Percentiles rank a stretch among this genome's conserved stretches.
Evolutionary conservation across 2,797 vertebrate species (phyloP).

Genomic region (Enteromius fasciolatus): DNA sequence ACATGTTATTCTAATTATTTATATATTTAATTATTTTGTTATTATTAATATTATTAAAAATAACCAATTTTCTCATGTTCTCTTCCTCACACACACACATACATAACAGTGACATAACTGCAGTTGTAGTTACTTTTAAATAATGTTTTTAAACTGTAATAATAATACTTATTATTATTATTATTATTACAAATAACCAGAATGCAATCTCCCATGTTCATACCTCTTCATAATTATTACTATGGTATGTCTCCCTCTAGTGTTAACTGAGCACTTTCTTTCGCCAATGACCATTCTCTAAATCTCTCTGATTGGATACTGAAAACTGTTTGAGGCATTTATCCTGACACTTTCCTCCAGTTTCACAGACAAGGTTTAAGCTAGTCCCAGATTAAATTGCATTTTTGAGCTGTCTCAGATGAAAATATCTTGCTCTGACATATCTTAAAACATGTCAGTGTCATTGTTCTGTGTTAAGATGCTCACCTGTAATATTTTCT

Average conservation of each 20-base stretch:
- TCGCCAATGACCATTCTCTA: neutral
- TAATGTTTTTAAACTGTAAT: neutral
- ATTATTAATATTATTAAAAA: neutral
- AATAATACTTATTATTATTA: neutral
- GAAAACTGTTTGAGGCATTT: neutral
- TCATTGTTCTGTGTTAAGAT: no score
- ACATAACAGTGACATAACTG: neutral
- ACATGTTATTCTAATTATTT: neutral
- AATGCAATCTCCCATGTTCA: neutral
- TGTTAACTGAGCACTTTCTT: conserved; percentile 47
- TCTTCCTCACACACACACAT: neutral
- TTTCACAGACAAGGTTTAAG: no score
- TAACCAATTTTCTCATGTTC: neutral
- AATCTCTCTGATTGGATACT: neutral
- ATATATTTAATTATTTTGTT: neutral
- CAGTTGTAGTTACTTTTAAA: neutral
- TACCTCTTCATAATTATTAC: neutral
- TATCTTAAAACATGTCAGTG: no score
- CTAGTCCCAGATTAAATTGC: no score
- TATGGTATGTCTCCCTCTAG: conserved; percentile 64
- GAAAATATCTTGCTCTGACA: no score
- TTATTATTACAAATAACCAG: neutral
- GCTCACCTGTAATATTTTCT: no score
- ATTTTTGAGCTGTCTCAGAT: no score
- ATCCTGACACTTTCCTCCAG: neutral